Percentiles rank a stretch among this genome's conserved stretches.
phyloP scores from a whole-genome alignment of 2,797 vertebrate species.

The Vultur gryphus region DNA sequence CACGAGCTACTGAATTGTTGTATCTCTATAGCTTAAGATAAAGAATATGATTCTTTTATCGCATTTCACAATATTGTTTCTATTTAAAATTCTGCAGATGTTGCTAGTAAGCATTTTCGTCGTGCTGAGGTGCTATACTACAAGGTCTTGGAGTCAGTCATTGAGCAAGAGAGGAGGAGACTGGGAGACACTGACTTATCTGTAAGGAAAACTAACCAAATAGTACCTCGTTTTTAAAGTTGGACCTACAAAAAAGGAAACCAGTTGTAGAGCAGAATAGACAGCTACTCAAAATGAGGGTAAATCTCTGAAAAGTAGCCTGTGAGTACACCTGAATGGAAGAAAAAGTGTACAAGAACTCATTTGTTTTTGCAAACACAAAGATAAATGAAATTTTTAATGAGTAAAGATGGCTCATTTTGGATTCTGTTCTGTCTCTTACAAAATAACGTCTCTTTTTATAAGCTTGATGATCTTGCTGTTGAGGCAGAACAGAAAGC shows the following conservation, averaged over 20 bases:
- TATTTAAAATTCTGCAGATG: slow-evolving; percentile 74
- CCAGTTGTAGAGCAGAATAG: not conserved
- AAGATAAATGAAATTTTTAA: not conserved
- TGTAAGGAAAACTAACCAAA: slow-evolving; percentile 76
- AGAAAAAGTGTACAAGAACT: not conserved
- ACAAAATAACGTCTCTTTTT: not conserved
- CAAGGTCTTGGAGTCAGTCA: slow-evolving; percentile 87
- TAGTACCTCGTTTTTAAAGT: not conserved
- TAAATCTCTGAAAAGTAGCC: not conserved
- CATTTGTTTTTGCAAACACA: not conserved
- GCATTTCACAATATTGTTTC: not conserved
- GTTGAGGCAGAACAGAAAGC: not conserved
- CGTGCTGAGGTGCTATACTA: slow-evolving; percentile 91
- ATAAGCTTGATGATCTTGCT: not conserved
- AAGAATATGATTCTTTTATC: not conserved
- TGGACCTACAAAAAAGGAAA: not conserved
- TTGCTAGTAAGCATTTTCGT: slow-evolving; percentile 85
- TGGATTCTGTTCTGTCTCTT: not conserved
- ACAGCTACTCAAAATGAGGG: not conserved
- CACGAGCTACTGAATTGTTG: not conserved
- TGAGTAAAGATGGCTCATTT: not conserved
- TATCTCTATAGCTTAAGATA: not conserved
- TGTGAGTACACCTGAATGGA: not conserved
- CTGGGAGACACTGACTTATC: slow-evolving; percentile 88
- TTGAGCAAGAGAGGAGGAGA: slow-evolving; percentile 88